A percentile compares a stretch with the other conserved stretches of the same genome.
These are phyloP conservation scores for Lucilia cuprina DNA, from an alignment of 1,140 invertebrate genomes.

Conservation along the genomic window DNA sequence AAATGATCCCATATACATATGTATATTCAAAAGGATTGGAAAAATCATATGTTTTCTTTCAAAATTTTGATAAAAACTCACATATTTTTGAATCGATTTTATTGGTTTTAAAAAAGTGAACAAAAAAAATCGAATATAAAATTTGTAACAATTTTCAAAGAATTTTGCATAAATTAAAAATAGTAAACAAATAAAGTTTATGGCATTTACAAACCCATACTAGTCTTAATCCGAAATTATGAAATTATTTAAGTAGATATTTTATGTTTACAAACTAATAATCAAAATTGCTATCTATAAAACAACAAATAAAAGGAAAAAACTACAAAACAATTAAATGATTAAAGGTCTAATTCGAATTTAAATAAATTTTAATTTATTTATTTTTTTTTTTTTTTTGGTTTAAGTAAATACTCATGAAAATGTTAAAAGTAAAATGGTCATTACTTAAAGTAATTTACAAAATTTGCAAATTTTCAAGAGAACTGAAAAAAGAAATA, in stretches of 20 bases:
- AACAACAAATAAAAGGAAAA: neutral
- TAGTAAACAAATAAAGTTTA: neutral
- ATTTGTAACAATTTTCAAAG: too few species aligned
- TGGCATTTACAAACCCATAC: neutral
- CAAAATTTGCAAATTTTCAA: neutral
- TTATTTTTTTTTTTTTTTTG: neutral
- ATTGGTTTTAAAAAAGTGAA: too few species aligned
- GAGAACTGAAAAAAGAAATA: neutral
- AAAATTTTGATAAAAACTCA: too few species aligned
- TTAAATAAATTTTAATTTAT: neutral
- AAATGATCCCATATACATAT: too few species aligned
- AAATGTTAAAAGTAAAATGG: neutral
- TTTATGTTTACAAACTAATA: neutral
- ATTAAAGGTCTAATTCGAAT: slow-evolving; percentile 3
- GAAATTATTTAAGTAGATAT: neutral
- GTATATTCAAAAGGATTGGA: too few species aligned
- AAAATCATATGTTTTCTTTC: too few species aligned
- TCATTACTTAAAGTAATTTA: neutral
- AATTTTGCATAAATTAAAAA: too few species aligned
- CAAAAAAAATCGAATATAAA: too few species aligned
- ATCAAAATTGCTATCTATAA: neutral
- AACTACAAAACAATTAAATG: neutral
- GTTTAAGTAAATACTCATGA: neutral
- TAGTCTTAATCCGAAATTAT: neutral
- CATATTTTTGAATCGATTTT: too few species aligned